Base-by-base conservation (phyloP, 2,113 vertebrate species). In the Rhodinocichla rosea region DNA sequence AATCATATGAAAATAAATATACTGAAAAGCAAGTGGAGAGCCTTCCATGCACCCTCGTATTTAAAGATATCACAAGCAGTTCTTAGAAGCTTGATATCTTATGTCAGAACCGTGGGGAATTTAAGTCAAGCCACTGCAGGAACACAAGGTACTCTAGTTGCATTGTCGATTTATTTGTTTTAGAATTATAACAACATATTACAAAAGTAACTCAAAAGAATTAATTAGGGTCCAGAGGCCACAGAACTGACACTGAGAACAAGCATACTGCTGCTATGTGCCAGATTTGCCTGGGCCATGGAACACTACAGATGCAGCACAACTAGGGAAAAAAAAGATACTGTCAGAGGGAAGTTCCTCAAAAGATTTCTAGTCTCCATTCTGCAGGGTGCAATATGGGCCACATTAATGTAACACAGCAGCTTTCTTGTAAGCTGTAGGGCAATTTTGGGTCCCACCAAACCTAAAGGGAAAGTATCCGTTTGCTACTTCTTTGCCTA, bases 31-130 rank as follows among this genome's bases (percentile, higher is more conserved):
- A 80, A 63, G 15, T 32, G 11, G 28, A 73, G 14, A 64, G 3
- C 19, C 49, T 91, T 50, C 8, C 6, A 6, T 33, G 13, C 3
- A 3, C 37, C 19, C 16, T 47, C 0, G 0, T 23, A 50, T 30
- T 7, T 59, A 69, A 78, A 39, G 10, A 8, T 21, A 68, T 11
- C 53, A 69, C 27, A 62, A 60, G 10, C 2, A 40, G 10, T 49
- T 73, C 45, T 75, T 33, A 89, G 35, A 74, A 84, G 8, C 7
- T 50, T 70, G 17, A 8, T 83, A 40, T 27, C 30, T 69, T 26
- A 11, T 0, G 14, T 35, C 63, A 69, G 60, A 94, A 33, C 10
- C 2, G 0, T 20, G 3, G 2, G 14, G 12, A 56, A 59, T 53
- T 71, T 75, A 71, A 75, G 7, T 26, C 47, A 92, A 83, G 13